phyloP scores from a whole-genome alignment of 2,797 vertebrate species.

The Sphenodon punctatus region DNA sequence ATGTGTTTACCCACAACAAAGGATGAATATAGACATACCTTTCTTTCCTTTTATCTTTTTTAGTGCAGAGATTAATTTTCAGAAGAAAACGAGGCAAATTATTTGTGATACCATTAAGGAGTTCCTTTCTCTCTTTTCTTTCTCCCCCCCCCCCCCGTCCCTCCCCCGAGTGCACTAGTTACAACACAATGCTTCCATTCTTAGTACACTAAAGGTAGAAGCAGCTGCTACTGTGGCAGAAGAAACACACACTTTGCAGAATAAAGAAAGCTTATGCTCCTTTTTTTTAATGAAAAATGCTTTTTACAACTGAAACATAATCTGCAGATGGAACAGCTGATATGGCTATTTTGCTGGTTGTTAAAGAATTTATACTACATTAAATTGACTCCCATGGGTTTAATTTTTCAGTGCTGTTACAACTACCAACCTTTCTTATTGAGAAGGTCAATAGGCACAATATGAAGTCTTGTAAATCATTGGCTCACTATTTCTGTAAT shows the following conservation, averaged over 20 bases:
- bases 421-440: slow-evolving; percentile 74
- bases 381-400: slow-evolving; percentile 76
- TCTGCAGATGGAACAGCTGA: slow-evolving; percentile 68
- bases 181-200: slow-evolving; percentile 37
- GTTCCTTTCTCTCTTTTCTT: slow-evolving; percentile 27
- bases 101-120: neutral
- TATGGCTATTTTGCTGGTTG: slow-evolving; percentile 67
- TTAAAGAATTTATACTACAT: slow-evolving; percentile 78
- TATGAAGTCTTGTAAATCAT: slow-evolving; percentile 79
- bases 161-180: neutral
- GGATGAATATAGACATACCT: slow-evolving; percentile 28
- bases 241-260: slow-evolving; percentile 57
- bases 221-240: slow-evolving; percentile 42
- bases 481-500: slow-evolving; percentile 70
- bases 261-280: slow-evolving; percentile 54
- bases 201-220: slow-evolving; percentile 20
- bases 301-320: slow-evolving; percentile 65
- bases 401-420: slow-evolving; percentile 73
- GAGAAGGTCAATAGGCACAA: slow-evolving; percentile 79
- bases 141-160: neutral
- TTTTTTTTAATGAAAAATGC: slow-evolving; percentile 63
- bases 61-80: slow-evolving; percentile 52
- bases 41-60: no score
- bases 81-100: slow-evolving; percentile 26
- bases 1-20: slow-evolving; percentile 53